Conservation (phyloP, 2,888 invertebrate species). For the Apantesis nais region DNA sequence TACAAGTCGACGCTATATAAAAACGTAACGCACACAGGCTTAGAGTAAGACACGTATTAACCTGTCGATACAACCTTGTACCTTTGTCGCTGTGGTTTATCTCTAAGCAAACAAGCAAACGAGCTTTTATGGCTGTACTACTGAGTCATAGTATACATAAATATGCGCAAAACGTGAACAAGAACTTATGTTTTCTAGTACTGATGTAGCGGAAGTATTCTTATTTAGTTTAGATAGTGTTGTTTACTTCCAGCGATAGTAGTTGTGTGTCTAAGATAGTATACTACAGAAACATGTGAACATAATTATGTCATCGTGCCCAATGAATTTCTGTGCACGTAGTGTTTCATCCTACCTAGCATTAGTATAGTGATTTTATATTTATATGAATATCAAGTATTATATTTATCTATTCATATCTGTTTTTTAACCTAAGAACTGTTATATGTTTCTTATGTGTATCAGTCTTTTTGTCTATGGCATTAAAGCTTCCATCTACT, state of each 20-base stretch:
- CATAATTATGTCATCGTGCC: neutral
- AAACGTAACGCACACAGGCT: slow-evolving; percentile 51
- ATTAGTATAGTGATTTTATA: neutral
- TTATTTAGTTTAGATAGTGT: slow-evolving; percentile 41
- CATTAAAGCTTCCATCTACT: too few relatives aligned
- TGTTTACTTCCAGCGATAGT: slow-evolving; percentile 17
- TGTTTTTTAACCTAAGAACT: neutral
- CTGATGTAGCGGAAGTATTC: slow-evolving; percentile 36
- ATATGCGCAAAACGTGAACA: slow-evolving; percentile 41
- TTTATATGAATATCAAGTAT: neutral
- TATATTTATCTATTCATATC: too few relatives aligned
- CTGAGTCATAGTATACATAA: slow-evolving; percentile 62
- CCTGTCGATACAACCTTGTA: slow-evolving; percentile 77
- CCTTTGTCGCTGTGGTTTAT: slow-evolving; percentile 73
- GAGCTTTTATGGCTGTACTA: slow-evolving; percentile 67
- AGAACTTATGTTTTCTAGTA: slow-evolving; percentile 34
- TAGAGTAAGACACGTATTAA: slow-evolving; percentile 69
- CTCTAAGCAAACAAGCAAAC: slow-evolving; percentile 71
- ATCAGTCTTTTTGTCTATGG: too few relatives aligned
- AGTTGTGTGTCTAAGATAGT: slow-evolving; percentile 5
- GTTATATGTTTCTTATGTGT: too few relatives aligned
- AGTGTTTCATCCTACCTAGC: neutral
- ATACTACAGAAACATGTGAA: neutral
- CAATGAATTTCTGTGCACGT: neutral
- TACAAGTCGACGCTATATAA: slow-evolving; percentile 42